Percentiles rank a stretch among this genome's conserved stretches.
Conservation (phyloP, 1,140 invertebrate genomes). For the Palaemon carinicauda region DNA sequence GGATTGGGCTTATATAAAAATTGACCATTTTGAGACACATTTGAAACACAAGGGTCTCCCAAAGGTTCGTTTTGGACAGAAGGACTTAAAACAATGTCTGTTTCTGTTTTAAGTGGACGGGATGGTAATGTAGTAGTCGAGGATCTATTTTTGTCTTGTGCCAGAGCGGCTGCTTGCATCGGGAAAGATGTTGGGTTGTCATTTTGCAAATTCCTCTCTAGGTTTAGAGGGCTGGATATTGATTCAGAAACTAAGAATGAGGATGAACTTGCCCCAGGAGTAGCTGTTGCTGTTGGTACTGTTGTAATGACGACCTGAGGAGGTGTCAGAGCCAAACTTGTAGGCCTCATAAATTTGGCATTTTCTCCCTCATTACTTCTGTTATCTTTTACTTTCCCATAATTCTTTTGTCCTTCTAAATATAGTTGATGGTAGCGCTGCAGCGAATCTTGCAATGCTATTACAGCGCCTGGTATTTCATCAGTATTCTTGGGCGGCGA, state of each 20-base stretch:
- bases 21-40: no score
- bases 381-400: background rate
- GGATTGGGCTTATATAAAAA: no score
- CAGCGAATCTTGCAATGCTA: constrained; percentile 15
- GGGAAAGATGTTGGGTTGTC: no score
- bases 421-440: constrained; percentile 21
- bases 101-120: no score
- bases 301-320: background rate
- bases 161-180: no score
- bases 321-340: background rate
- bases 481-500: constrained; percentile 41
- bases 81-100: no score
- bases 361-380: background rate
- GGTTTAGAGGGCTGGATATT: background rate
- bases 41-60: no score
- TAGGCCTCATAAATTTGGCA: constrained; percentile 19
- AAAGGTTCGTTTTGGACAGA: no score
- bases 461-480: constrained; percentile 10
- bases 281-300: background rate
- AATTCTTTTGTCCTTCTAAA: background rate
- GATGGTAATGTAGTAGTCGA: no score
- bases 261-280: background rate
- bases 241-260: background rate
- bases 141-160: no score
- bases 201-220: no score